Base-by-base conservation (phyloP, 2,113 vertebrate genomes). In the Cyphomyrus plagiostoma region DNA sequence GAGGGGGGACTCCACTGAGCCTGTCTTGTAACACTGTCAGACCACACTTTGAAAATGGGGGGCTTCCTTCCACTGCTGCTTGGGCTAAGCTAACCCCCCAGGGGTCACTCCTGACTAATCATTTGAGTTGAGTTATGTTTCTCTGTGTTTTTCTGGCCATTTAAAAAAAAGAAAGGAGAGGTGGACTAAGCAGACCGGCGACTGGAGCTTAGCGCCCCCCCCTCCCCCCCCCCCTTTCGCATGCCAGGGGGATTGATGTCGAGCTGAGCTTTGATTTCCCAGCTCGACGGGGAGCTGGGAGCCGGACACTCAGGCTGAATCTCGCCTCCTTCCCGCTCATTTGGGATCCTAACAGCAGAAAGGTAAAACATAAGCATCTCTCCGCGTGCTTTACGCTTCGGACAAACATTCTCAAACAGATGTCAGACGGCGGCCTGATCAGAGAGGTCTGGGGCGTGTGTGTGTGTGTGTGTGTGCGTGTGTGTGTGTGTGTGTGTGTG, bases 391-490 rank as follows among this genome's bases (percentile, higher is more conserved):
- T 94, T 93, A 95, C 92, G 88, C 93, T 91, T 91, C 94, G 92
- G 92, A 92, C 94, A 95, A 96, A 96, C 95, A 96, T 95, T 92
- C 94, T 94, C 90, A 50, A 92, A 95, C 96, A 95, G 94, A 96
- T 95, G 95, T 96, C 92, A 90, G 83, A 94, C 91, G 23, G 80
- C 50, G 90, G 91, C 74, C 90, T 90, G 94, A 95, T 95, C 94
- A 93, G 94, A 95, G 93, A 35, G 35, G 35, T 35, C 35, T 35
- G 35, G 35, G 35, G 35, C 35, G 35, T 35, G 35, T 35, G 35
- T 35, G 35, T 35, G 35, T 35, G 35, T 35, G 35, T 35, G 35
- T 35, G 35, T 35, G 35, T 35, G 35, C 1, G 35, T 35, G 35
- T 35, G 35, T 35, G 35, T 35, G 35, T 35, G 35, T 35, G 35